These are phyloP conservation scores for Pluvianellus socialis DNA, from an alignment of 2,113 vertebrate species.

Conservation along the genomic window DNA sequence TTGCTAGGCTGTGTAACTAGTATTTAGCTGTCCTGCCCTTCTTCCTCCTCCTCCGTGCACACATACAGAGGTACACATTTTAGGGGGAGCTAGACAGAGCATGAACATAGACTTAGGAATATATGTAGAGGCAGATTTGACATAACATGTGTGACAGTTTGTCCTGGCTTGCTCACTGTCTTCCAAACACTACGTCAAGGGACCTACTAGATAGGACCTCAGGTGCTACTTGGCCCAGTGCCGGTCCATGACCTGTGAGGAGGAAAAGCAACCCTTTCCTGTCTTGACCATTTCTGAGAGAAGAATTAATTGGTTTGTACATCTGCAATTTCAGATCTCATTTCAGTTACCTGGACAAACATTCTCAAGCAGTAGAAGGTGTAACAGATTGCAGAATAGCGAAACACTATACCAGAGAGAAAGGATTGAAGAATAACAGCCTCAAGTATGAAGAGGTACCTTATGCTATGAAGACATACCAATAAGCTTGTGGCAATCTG, in stretches of 20 bases:
- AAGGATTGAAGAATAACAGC: not conserved
- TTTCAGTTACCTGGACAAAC: not conserved
- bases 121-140: not conserved
- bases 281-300: not conserved
- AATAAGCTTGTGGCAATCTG: not conserved
- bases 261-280: not conserved
- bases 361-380: not conserved
- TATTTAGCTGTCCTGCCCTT: not conserved
- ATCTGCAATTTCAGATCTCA: not conserved
- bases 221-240: not conserved
- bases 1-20: not conserved
- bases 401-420: not conserved
- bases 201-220: not conserved
- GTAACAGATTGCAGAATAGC: not conserved
- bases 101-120: not conserved
- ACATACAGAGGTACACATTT: not conserved
- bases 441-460: not conserved
- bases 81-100: not conserved
- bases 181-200: not conserved
- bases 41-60: not conserved
- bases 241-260: too few species aligned
- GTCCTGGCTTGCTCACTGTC: not conserved
- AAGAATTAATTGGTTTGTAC: not conserved
- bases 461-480: not conserved
- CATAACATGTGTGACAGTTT: too few species aligned